Percentiles rank a stretch among this genome's conserved stretches.
These are phyloP conservation scores for Denticeps clupeoides DNA, from an alignment of 2,797 vertebrate species.

Conservation along the genomic window DNA sequence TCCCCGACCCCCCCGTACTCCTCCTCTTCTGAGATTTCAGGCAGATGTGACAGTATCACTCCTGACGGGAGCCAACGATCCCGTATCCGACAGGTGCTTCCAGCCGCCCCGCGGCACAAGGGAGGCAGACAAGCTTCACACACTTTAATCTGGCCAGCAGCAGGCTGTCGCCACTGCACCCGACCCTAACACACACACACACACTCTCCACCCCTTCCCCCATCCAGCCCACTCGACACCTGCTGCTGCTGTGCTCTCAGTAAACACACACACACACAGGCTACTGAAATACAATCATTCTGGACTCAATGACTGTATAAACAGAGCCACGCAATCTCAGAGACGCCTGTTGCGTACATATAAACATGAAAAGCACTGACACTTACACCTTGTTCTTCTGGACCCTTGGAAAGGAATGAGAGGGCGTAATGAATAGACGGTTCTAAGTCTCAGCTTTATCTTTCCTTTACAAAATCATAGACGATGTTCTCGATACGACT, in stretches of 20 bases:
- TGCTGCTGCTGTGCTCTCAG: slow-evolving; percentile 26
- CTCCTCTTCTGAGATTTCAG: slow-evolving; percentile 29
- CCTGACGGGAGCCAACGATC: slow-evolving; percentile 34
- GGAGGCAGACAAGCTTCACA: slow-evolving; percentile 26
- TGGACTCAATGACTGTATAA: slow-evolving; percentile 14
- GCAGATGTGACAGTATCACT: slow-evolving; percentile 40
- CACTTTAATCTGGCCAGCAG: slow-evolving; percentile 34
- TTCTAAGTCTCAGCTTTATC: no score
- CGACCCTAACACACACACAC: slow-evolving; percentile 20
- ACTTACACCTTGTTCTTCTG: no score
- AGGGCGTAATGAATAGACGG: no score
- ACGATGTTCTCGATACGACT: no score
- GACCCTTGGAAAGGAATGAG: no score
- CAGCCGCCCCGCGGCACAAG: slow-evolving; percentile 22
- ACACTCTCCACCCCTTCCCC: slow-evolving; percentile 17
- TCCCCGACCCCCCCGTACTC: slow-evolving; percentile 6
- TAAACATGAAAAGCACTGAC: background rate
- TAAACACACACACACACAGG: slow-evolving; percentile 20
- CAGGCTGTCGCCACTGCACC: slow-evolving; percentile 25
- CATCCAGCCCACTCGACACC: slow-evolving; percentile 30
- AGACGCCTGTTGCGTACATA: background rate
- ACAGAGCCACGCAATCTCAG: slow-evolving; percentile 24
- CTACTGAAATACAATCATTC: slow-evolving; percentile 12
- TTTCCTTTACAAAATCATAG: no score
- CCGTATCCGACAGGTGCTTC: slow-evolving; percentile 33